Evolutionary conservation across 2,113 vertebrate genomes (phyloP).

Genomic region (Suricata suricatta): DNA sequence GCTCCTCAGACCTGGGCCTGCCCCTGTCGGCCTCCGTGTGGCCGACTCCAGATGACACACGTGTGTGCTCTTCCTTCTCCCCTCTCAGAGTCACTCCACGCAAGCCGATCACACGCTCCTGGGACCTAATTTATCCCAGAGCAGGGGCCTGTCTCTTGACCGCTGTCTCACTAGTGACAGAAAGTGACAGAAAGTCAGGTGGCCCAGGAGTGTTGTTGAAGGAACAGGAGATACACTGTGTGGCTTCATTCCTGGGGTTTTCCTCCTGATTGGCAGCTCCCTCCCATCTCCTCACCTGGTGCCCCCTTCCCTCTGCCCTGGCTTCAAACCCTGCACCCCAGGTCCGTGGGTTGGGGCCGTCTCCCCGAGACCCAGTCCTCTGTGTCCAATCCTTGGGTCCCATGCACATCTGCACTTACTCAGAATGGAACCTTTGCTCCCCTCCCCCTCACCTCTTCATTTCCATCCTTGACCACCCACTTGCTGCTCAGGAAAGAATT

Average conservation of each 20-base stretch:
- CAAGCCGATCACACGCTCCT: neutral
- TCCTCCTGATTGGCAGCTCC: neutral
- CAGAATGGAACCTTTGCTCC: neutral
- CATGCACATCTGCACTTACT: too few species aligned
- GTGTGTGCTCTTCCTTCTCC: neutral
- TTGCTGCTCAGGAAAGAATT: neutral
- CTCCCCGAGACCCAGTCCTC: neutral
- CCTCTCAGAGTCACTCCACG: neutral
- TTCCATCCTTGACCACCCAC: neutral
- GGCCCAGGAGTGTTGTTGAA: neutral
- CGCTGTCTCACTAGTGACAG: neutral
- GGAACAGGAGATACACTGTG: neutral
- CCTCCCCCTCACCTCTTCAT: neutral
- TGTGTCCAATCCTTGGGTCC: neutral
- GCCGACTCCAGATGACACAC: neutral
- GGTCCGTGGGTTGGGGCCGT: neutral
- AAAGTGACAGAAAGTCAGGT: neutral
- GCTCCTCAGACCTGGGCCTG: neutral
- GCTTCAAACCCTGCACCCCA: neutral
- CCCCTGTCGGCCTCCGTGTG: accelerated
- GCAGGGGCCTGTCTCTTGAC: neutral
- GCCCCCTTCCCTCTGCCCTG: neutral
- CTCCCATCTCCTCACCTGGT: neutral
- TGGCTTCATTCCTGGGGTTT: neutral
- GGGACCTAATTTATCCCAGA: neutral